phyloP scores from a whole-genome alignment of 2,797 vertebrate genomes.

The Etheostoma perlongum region DNA sequence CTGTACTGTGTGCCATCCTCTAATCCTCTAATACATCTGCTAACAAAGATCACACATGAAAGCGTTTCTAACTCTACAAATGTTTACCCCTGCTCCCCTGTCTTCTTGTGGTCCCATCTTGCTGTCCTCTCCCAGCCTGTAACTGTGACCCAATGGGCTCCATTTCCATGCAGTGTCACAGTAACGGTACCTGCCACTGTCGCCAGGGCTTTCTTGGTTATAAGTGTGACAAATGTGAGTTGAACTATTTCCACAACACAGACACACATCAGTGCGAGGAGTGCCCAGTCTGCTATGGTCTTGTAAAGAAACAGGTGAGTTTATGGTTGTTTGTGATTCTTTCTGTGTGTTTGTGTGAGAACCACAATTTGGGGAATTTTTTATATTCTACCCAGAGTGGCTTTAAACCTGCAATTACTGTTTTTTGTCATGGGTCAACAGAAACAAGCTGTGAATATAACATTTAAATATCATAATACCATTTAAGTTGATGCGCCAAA shows the following conservation, averaged over 20 bases:
- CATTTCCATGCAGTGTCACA: constrained; percentile 87
- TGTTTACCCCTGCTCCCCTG: constrained; percentile 36
- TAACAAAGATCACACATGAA: constrained; percentile 42
- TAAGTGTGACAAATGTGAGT: constrained; percentile 92
- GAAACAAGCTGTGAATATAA: background rate
- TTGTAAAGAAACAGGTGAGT: constrained; percentile 90
- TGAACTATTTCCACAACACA: constrained; percentile 88
- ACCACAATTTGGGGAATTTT: background rate
- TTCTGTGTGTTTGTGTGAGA: constrained; percentile 1
- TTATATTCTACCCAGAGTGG: background rate
- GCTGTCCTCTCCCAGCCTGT: constrained; percentile 84
- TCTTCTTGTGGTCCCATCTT: background rate
- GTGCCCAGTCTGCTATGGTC: constrained; percentile 90
- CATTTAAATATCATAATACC: background rate
- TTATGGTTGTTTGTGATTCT: background rate
- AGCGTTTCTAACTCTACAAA: constrained; percentile 31
- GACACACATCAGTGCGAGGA: constrained; percentile 86
- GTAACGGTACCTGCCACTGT: constrained; percentile 91
- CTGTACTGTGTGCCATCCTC: constrained; percentile 26
- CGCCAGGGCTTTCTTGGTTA: constrained; percentile 89
- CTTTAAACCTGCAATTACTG: background rate
- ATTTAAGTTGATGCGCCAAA: background rate
- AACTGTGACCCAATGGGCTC: constrained; percentile 94
- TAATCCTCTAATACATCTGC: constrained; percentile 31
- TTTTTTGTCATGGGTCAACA: background rate